phyloP scores from a whole-genome alignment of 1,140 invertebrate species.

The Drosophila nebulosa region DNA sequence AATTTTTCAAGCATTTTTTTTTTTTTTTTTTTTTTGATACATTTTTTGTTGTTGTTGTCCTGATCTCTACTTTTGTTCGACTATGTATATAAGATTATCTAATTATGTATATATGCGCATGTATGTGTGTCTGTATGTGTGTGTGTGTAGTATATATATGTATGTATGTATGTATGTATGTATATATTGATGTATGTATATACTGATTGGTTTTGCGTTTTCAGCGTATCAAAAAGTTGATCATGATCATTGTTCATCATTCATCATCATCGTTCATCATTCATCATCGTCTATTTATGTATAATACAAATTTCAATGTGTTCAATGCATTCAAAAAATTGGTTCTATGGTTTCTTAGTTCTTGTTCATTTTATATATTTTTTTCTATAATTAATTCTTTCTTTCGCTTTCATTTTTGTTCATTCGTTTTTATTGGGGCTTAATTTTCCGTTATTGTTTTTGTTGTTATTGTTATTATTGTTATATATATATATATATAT shows the following conservation, averaged over 20 bases:
- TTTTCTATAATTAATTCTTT: slow-evolving; percentile 5
- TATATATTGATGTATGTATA: slow-evolving; percentile 22
- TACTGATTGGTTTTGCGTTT: neutral
- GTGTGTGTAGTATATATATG: slow-evolving; percentile 34
- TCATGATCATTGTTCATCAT: neutral
- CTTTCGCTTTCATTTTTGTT: slow-evolving; percentile 9
- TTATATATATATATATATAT: slow-evolving; percentile 1
- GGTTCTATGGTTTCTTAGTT: slow-evolving; percentile 52
- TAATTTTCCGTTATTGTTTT: slow-evolving; percentile 6
- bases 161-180: no score
- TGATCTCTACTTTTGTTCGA: neutral
- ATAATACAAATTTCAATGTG: slow-evolving; percentile 14
- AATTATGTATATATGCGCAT: slow-evolving; percentile 8
- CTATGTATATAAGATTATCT: slow-evolving; percentile 1
- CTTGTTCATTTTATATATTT: neutral
- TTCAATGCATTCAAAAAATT: slow-evolving; percentile 56
- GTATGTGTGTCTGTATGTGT: neutral
- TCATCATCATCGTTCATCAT: neutral
- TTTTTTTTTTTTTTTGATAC: neutral
- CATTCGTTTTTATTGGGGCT: slow-evolving; percentile 1
- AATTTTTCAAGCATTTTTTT: neutral
- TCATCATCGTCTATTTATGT: neutral
- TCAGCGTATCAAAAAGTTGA: slow-evolving; percentile 6
- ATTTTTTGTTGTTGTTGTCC: neutral
- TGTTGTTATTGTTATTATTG: neutral